Base-by-base conservation (phyloP, 2,888 invertebrate species). In the Dermolepida albohirtum region DNA sequence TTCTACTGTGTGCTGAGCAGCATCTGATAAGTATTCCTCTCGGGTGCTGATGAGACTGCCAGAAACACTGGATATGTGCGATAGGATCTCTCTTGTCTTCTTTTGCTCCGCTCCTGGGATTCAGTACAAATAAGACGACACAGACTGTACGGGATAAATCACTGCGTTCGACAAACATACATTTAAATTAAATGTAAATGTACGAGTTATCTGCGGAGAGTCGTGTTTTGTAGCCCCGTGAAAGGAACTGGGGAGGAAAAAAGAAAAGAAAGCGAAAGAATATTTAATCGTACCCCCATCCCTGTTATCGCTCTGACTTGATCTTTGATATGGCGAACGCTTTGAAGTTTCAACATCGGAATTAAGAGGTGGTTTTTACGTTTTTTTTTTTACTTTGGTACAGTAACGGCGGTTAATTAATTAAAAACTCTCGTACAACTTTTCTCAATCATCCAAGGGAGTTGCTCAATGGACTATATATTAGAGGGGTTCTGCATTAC, bases 11-110 rank as follows among this genome's bases (percentile, higher is more conserved):
- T 76, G 73, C 70, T 72, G 72, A 77, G 76, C 76, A 77, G 74
- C 75, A 77, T 77, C 77, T 77, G 78, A 77, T 77, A 77, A 78
- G 77, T 74, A 74, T 72, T 73, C 72, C 71, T 72, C 74, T 73
- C 70, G 72, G 71, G 70, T 72, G 71, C 72, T 74, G 75, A 75
- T 75, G 74, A 72, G 72, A 69, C 73, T 68, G 72, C 71, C 72
- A 75, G 71, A 71, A 74, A 71, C 71, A 62, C 39, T 66, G 49
- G 51, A 66, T 66, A 57, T 66, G 55, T 55, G 57, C 55, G 59
- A 69, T 67, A 64, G 40, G 51, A 51, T 29, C 41, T 49, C 47
- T 14, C 44, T 14, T 59, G 10, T 14, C 27, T 22, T 12, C 44
- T 44, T 44, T 14, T 29, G 12, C 34, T 39, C 12, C 27, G 7